Evolutionary conservation across 1,140 invertebrate genomes (phyloP), one percentile per base, ranked within the genome.

Genomic region (Saccostrea echinata): DNA sequence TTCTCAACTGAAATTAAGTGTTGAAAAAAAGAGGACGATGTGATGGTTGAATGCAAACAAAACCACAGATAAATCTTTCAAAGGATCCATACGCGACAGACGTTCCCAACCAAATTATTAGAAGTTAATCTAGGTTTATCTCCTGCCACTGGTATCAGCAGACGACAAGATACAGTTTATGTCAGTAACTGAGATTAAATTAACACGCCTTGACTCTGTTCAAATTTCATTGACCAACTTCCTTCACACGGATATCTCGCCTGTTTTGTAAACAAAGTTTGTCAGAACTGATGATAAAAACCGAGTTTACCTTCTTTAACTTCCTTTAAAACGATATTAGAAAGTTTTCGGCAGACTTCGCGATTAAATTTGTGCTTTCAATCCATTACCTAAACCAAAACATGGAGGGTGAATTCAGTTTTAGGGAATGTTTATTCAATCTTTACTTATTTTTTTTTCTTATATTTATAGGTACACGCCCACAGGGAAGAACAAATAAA

Each of bases 211-310:
- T 16, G 55, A 9, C 55, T 21, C 21, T 13, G 55, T 57, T 16
- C 55, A 27, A 24, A 33, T 27, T 71, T 27, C 27, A 24, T 33
- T 33, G 30, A 24, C 24, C 27, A 30, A 33, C 24, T 71, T 71
- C 68, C 24, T 6, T 27, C 21, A 68, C 27, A 68, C 68, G 68
- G 68, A 71, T 30, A 30, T 71, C 24, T 71, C 68, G 68, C 68
- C 68, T 71, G 27, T 71, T 71, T 71, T 71, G 68, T 71, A 71
- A 71, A 71, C 68, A 71, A 0, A 35, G 68, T 71, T 71, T 71
- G 68, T 71, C 68, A 71, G 16, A 18, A 71, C 9, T 12, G 2
- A 24, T 33, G 68, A 71, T 71, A 35, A 71, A 9, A 8, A 16
- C 35, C 68, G 68, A 24, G 68, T 27, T 71, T 71, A 27, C 3